Base-by-base conservation (phyloP, 1,140 invertebrate species). In the Pseudomyrmex pallidus region DNA sequence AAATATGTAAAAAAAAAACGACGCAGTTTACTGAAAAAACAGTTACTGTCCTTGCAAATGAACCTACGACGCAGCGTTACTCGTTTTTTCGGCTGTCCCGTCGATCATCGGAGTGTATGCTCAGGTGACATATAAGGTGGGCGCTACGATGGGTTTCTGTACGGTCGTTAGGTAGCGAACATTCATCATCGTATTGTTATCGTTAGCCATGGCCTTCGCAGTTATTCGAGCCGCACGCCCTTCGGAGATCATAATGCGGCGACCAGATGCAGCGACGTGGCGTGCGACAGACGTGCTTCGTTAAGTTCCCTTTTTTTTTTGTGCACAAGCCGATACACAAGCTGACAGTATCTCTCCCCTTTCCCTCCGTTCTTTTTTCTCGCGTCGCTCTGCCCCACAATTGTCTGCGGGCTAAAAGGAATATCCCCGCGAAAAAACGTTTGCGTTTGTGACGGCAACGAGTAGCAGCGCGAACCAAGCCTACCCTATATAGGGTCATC, bases 131-230 rank as follows among this genome's bases (percentile, higher is more conserved):
- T 35, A 62, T 73, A 74, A 57, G 56, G 80, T 57, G 70, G 85
- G 83, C 84, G 74, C 83, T 80, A 86, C 83, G 88, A 74, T 59
- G 52, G 56, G 83, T 83, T 85, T 83, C 89, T 86, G 83, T 78
- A 86, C 68, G 87, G 62, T 91, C 89, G 88, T 90, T 90, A 90
- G 90, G 90, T 91, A 87, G 85, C 44, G 74, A 83, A 83, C 84
- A 91, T 91, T 90, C 87, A 90, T 88, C 84, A 83, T 89, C 63
- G 87, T 80, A 90, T 91, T 91, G 88, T 91, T 91, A 87, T 86
- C 87, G 86, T 90, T 89, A 84, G 88, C 82, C 90, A 85, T 78
- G 82, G 85, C 82, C 88, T 84, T 89, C 85, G 80, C 63, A 68
- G 89, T 83, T 84, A 89, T 84, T 89, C 80, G 83, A 84, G 54